These are phyloP conservation scores for Eucriotettix oculatus DNA, from an alignment of 2,888 invertebrate species.

Conservation along the genomic window DNA sequence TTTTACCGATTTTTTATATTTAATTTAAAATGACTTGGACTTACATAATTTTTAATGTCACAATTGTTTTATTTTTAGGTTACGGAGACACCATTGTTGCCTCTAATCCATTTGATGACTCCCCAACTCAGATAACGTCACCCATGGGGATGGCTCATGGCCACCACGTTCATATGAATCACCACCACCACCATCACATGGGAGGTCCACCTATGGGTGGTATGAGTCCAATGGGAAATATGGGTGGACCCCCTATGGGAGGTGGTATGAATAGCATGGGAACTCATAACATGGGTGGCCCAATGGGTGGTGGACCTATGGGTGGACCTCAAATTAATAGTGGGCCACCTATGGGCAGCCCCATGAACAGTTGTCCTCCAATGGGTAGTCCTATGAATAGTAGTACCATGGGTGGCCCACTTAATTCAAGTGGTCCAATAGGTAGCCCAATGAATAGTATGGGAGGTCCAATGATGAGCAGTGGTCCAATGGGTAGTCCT, in stretches of 20 bases:
- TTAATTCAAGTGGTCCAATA: slow-evolving; percentile 38
- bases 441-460: slow-evolving; percentile 16
- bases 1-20: too few relatives aligned
- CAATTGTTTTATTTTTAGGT: slow-evolving; percentile 19
- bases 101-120: slow-evolving; percentile 89
- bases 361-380: slow-evolving; percentile 40
- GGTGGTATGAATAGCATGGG: slow-evolving; percentile 21
- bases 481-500: slow-evolving; percentile 35
- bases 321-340: slow-evolving; percentile 49
- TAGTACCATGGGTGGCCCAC: slow-evolving; percentile 28
- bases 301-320: slow-evolving; percentile 26
- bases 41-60: background rate
- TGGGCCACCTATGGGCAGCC: slow-evolving; percentile 38
- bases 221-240: slow-evolving; percentile 35
- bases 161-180: slow-evolving; percentile 22
- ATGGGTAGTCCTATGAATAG: slow-evolving; percentile 48
- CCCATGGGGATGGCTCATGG: slow-evolving; percentile 22
- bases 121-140: slow-evolving; percentile 35
- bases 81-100: slow-evolving; percentile 89
- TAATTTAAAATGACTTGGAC: too few relatives aligned
- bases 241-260: slow-evolving; percentile 19
- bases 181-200: slow-evolving; percentile 37
- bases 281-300: slow-evolving; percentile 22
- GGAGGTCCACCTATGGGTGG: slow-evolving; percentile 37
- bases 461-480: slow-evolving; percentile 35